Base-by-base conservation (phyloP, 2,113 vertebrate species). In the Xerus inauris region DNA sequence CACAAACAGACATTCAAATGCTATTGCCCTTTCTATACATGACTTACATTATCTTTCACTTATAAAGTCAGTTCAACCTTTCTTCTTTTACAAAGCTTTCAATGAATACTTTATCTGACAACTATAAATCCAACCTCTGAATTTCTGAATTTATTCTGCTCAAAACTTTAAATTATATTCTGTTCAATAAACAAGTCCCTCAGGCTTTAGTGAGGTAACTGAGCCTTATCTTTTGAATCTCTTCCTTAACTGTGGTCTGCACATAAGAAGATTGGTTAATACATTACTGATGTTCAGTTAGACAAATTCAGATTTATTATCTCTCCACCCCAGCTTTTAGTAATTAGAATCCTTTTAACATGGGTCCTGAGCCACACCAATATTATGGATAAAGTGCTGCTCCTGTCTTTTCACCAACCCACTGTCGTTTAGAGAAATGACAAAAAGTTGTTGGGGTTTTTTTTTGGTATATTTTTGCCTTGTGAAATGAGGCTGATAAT, bases 121-220 rank as follows among this genome's bases (percentile, higher is more conserved):
- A 30, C 51, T 42, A 76, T 82, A 96, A 96, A 92, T 83, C 14
- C 32, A 8, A 87, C 7, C 24, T 88, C 49, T 95, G 47, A 85
- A 94, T 96, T 82, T 22, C 19, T 79, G 42, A 93, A 32, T 96
- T 87, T 95, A 62, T 77, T 94, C 40, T 91, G 20, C 38, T 87
- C 2, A 92, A 91, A 96, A 45, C 20, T 76, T 94, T 79, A 86
- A 91, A 64, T 94, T 94, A 84, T 51, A 87, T 85, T 95, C 47
- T 65, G 0, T 17, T 94, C 57, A 86, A 94, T 54, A 95, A 79
- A 94, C 75, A 89, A 16, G 71, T 86, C 45, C 40, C 38, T 64
- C 40, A 14, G 64, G 28, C 5, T 73, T 95, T 77, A 76, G 14
- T 77, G 30, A 81, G 35, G 67, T 91, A 94, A 82, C 51, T n/a